Evolutionary conservation across 2,888 invertebrate species (phyloP), one percentile per base, ranked within the genome.

Genomic region (Pammene fasciana): DNA sequence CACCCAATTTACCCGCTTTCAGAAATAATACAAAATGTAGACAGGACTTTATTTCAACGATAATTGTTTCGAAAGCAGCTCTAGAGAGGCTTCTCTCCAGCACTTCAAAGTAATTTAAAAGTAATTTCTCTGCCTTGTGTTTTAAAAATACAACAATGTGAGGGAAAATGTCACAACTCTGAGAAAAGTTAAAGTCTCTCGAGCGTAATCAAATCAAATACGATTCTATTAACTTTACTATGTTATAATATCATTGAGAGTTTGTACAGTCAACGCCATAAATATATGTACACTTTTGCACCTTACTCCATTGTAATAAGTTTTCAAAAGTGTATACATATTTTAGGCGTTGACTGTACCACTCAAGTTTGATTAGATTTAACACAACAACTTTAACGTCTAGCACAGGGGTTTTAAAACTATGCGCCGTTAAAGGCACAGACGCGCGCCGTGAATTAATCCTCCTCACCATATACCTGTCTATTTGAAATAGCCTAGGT

Each of bases 71-170:
- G 14, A 61, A 61, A 61, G 36, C 36, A 48, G 8, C 38, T 16
- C 26, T 10, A 45, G 43, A 45, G 43, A 61, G 34, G 48, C 41
- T 48, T 60, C 36, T 34, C 60, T 46, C 46, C 14, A 48, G 46
- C 36, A 46, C 46, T 60, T 48, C 60, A 36, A 60, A 46, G 60
- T 60, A 60, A 60, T 61, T 61, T 61, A 48, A 61, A 48, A 36
- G 61, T 48, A 16, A 48, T 48, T 61, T 16, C 8, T 16, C 48
- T 61, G 36, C 16, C 60, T 48, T 48, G 48, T 61, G 48, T 61
- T 60, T 48, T 61, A 36, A 61, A 48, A 61, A 61, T 14, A 48
- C 34, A 48, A 48, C 16, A 36, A 46, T 48, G 11, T 48, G 10
- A 60, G 41, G 16, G 26, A 59, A 59, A 45, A 59, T 59, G 26